phyloP scores from a whole-genome alignment of 2,113 vertebrate genomes.

The Boleophthalmus pectinirostris region DNA sequence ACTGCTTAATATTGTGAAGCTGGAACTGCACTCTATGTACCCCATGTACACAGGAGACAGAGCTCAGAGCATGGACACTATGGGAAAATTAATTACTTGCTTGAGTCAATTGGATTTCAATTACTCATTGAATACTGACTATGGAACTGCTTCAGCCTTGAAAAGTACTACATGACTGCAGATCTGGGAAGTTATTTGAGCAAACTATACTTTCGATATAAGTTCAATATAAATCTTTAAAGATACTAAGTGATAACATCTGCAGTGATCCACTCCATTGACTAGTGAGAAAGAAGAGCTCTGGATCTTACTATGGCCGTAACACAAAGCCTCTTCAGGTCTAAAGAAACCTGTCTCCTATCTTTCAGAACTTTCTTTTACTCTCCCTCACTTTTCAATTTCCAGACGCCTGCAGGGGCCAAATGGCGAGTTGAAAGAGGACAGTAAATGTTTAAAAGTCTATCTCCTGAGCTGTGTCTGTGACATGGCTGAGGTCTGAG shows the following conservation, averaged over 20 bases:
- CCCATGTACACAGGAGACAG: conserved; percentile 31
- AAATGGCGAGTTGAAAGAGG: conserved; percentile 58
- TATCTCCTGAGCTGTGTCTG: conserved; percentile 59
- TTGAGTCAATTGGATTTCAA: conserved; percentile 72
- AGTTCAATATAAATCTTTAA: conserved; percentile 36
- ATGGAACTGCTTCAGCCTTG: conserved; percentile 53
- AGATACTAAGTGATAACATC: conserved; percentile 42
- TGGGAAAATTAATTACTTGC: conserved; percentile 64
- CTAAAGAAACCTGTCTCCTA: conserved; percentile 40
- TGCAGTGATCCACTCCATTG: conserved; percentile 23
- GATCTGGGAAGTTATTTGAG: conserved; percentile 46
- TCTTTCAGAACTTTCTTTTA: conserved; percentile 39
- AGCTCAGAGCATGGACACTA: conserved; percentile 41
- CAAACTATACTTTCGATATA: conserved; percentile 45
- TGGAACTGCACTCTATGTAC: conserved; percentile 1
- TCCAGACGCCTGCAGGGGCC: conserved; percentile 62
- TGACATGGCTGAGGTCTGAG: conserved; percentile 25
- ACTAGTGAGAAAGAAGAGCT: conserved; percentile 26
- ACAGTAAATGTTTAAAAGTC: conserved; percentile 75
- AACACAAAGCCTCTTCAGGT: conserved; percentile 40
- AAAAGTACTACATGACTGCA: conserved; percentile 42
- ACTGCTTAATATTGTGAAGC: not conserved
- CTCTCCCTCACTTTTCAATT: conserved; percentile 72
- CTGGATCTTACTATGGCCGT: conserved; percentile 30
- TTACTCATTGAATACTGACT: conserved; percentile 55